Conservation (phyloP, 2,797 vertebrate genomes). For the Dicrostonyx torquatus region DNA sequence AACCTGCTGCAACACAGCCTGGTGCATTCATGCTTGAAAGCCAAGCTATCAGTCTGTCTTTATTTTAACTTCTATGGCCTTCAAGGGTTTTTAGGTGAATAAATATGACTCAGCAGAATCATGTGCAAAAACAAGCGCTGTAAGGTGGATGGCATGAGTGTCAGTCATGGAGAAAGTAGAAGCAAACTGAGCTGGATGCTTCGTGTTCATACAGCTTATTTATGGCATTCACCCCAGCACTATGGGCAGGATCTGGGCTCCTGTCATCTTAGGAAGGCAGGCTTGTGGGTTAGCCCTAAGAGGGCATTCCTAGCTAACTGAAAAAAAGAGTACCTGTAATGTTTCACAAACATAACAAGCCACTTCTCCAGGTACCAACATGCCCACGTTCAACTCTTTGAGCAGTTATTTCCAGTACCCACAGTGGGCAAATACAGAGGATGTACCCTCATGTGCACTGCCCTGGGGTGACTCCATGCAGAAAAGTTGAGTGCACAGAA, state of each 20-base stretch:
- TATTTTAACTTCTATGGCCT: conserved; percentile 69
- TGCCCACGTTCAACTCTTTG: not conserved
- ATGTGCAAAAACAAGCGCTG: conserved; percentile 32
- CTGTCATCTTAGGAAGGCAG: not conserved
- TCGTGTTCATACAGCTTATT: not conserved
- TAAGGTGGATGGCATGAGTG: not conserved
- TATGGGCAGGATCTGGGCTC: not conserved
- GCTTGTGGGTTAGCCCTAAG: not conserved
- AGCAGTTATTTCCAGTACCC: conserved; percentile 17
- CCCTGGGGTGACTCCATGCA: not conserved
- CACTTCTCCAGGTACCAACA: not conserved
- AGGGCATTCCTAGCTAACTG: not conserved
- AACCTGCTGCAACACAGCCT: conserved; percentile 39
- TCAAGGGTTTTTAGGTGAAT: conserved; percentile 68
- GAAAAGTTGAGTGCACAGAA: conserved; percentile 3
- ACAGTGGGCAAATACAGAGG: not conserved
- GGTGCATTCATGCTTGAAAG: conserved; percentile 74
- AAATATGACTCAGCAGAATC: conserved; percentile 74
- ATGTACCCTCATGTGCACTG: not conserved
- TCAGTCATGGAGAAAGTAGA: not conserved
- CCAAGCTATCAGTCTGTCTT: conserved; percentile 71
- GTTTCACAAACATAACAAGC: not conserved
- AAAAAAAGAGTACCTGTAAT: not conserved
- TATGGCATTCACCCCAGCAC: not conserved
- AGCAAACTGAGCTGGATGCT: not conserved